Conservation (phyloP, 2,113 vertebrate genomes). For the Paralichthys olivaceus region DNA sequence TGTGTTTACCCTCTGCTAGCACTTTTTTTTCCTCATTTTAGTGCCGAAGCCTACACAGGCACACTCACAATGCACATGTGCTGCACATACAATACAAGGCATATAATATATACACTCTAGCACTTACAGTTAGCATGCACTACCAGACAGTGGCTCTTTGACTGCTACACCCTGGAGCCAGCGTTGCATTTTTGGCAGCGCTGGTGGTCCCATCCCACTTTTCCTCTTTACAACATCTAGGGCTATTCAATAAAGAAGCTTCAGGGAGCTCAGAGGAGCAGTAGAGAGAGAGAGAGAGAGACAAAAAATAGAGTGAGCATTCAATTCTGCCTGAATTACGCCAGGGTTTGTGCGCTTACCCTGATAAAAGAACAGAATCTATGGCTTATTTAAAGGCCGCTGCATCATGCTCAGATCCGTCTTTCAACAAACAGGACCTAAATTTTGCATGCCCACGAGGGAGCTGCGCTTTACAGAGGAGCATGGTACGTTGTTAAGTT, state of each 20-base stretch:
- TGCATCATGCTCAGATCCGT: conserved; percentile 41
- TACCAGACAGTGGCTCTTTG: conserved; percentile 23
- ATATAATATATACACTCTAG: conserved; percentile 9
- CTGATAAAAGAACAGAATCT: conserved; percentile 55
- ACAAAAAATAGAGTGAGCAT: conserved; percentile 69
- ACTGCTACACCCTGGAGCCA: conserved; percentile 56
- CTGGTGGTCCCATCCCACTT: conserved; percentile 68
- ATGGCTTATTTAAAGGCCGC: conserved; percentile 69
- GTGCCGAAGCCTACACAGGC: neutral
- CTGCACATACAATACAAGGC: neutral
- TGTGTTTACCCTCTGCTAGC: neutral
- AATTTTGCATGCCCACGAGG: conserved; percentile 57
- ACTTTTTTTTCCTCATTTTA: too few relatives aligned
- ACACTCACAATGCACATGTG: neutral
- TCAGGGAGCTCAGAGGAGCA: conserved; percentile 59
- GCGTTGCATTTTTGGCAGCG: conserved; percentile 57
- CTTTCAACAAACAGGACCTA: conserved; percentile 50
- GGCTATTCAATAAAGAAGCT: conserved; percentile 78
- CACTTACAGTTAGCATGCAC: conserved; percentile 20
- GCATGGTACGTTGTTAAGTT: conserved; percentile 27
- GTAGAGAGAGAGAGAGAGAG: conserved; percentile 4
- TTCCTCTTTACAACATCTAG: conserved; percentile 64
- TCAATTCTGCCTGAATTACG: conserved; percentile 73
- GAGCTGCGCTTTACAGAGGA: conserved; percentile 29
- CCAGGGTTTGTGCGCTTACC: conserved; percentile 59